Evolutionary conservation across 2,113 vertebrate species (phyloP), one percentile per base, ranked within the genome.

Genomic region (Seriola dumerili): DNA sequence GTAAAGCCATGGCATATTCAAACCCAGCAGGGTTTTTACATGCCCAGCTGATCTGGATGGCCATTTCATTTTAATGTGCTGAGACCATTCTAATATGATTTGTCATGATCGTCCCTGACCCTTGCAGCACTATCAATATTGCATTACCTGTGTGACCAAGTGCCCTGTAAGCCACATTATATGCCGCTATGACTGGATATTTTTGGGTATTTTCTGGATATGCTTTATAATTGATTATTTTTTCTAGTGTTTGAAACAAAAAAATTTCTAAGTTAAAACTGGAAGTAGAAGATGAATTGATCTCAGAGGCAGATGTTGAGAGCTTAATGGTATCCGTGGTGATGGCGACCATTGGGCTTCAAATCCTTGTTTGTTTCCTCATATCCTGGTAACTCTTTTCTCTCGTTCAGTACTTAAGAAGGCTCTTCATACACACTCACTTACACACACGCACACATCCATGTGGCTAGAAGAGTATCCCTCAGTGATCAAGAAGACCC

Each of bases 301-400:
- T 85, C 58, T 88, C n/a, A 52, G 68, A 87, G 44, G 57, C 40
- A 67, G 72, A 80, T 71, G 85, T 63, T 38, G 58, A 70, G 65
- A 80, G 32, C 71, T 86, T 90, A 92, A 93, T 83, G 23, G 65
- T 58, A 63, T 90, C 87, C 78, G 89, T 34, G 6, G 85, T 86
- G 87, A 87, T 34, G 0, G 29, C 2, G 54, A 69, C 54, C 42
- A 75, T 63, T 67, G 70, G 44, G 70, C 83, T 88, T 72, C 36
- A 66, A 54, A 57, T 78, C 25, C 36, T 61, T 83, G 40, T 72
- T 74, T 80, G 17, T 54, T 48, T 4, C 25, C 42, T 8, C 32
- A 57, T 55, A 68, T 72, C 81, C 65, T 76, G 32, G 14, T 29
- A 74, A 69, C 21, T 19, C 40, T 66, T 65, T 79, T 73, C 16